phyloP scores from a whole-genome alignment of 2,888 invertebrate genomes.

The Tuta absoluta region DNA sequence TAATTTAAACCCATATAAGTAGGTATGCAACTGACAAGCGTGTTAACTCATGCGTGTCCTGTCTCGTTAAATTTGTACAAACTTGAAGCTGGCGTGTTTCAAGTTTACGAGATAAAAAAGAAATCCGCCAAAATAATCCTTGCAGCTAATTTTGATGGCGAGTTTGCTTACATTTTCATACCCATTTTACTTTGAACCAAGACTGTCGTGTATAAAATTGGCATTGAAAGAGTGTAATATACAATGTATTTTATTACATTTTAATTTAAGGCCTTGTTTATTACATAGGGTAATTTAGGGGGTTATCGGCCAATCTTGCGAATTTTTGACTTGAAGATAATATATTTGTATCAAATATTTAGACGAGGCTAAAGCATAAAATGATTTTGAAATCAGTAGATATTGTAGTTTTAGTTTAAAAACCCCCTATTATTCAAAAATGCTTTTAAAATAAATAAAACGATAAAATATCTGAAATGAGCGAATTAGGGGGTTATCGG shows the following conservation, averaged over 20 bases:
- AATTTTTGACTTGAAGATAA: too few relatives aligned
- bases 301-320: too few relatives aligned
- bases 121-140: not conserved
- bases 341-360: too few relatives aligned
- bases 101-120: not conserved
- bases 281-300: too few relatives aligned
- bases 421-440: too few relatives aligned
- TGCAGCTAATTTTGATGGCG: not conserved
- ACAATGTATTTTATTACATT: not conserved
- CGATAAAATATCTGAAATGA: too few relatives aligned
- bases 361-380: too few relatives aligned
- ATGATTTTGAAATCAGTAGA: too few relatives aligned
- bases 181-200: not conserved
- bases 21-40: constrained; percentile 8
- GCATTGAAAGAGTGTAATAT: not conserved
- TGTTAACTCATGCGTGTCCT: constrained; percentile 8
- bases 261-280: not conserved
- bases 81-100: not conserved
- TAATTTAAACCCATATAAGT: constrained; percentile 16
- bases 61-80: constrained; percentile 9
- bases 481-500: too few relatives aligned
- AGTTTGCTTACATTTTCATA: not conserved
- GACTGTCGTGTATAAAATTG: not conserved
- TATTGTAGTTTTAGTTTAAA: too few relatives aligned
- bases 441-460: too few relatives aligned